Base-by-base conservation (phyloP, 2,113 vertebrate species). In the Myotis yumanensis region DNA sequence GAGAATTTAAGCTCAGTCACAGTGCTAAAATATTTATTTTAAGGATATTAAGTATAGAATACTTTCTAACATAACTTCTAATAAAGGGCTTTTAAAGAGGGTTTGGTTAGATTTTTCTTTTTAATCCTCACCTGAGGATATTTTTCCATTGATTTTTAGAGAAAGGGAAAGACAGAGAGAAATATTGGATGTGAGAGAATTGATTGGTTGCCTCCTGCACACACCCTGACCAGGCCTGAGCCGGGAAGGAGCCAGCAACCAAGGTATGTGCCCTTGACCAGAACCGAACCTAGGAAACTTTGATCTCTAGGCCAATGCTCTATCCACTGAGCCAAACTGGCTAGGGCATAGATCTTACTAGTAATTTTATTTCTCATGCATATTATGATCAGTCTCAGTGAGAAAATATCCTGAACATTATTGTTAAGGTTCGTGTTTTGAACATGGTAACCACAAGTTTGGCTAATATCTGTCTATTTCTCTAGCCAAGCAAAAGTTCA, bases 1-100 rank as follows among this genome's bases (percentile, higher is more conserved):
- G 83, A 91, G 62, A 95, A 91, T 92, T 92, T 87, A 93, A 92
- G 51, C 37, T 76, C 48, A 83, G 62, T 16, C 18, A 89, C 8
- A 43, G 10, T 80, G 22, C 86, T 94, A 20, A 93, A 89, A 23
- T 76, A n/a, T 80, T 93, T 51, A 81, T 86, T 83, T 86, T 59
- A 75, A 82, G 37, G 12, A n/a, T 75, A 46, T 79, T 95, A 83
- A 83, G 32, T 43, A 79, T 54, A 91, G 66, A 77, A 30, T 11
- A 46, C 40, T 82, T 88, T 90, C 22, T 68, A 90, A 52, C 71
- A 90, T 22, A 84, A 48, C 77, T 23, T 77, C 64, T 89, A 86
- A 79, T 86, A 35, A 83, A 68, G 12, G 43, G 4, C 54, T 87
- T 94, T 83, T 32, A 18, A 82, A 96, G 46, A 62, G 25, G 59